Percentiles rank a stretch among this genome's conserved stretches.
phyloP scores from a whole-genome alignment of 2,113 vertebrate species.

The Chaenocephalus aceratus region DNA sequence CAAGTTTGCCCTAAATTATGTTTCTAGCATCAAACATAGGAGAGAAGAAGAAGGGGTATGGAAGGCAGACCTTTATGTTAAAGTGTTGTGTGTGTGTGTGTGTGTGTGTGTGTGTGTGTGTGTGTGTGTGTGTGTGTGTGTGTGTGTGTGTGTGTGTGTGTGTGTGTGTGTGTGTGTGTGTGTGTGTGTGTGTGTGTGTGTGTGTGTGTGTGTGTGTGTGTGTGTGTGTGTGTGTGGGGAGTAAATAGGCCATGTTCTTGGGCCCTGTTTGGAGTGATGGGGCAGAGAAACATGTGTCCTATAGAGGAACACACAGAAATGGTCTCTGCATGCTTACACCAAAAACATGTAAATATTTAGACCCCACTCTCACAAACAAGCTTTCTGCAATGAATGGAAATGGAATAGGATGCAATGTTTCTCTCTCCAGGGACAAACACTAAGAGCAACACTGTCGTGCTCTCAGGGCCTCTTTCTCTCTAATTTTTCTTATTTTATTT shows the following conservation, averaged over 20 bases:
- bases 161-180: neutral
- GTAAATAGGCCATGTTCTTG: constrained; percentile 8
- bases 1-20: constrained; percentile 17
- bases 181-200: neutral
- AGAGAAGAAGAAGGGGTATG: constrained; percentile 7
- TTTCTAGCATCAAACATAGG: constrained; percentile 30
- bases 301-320: neutral
- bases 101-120: neutral
- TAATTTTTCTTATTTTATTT: constrained; percentile 16
- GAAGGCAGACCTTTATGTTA: constrained; percentile 9
- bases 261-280: neutral
- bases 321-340: constrained; percentile 1
- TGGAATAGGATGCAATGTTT: constrained; percentile 5
- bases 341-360: constrained; percentile 3
- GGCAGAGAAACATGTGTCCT: neutral
- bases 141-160: neutral
- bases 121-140: no score
- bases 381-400: constrained; percentile 8
- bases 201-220: neutral
- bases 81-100: neutral
- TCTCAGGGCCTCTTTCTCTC: constrained; percentile 24
- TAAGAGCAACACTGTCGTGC: constrained; percentile 2
- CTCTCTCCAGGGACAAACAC: constrained; percentile 40
- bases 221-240: neutral
- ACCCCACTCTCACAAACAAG: constrained; percentile 21